phyloP scores from a whole-genome alignment of 2,888 invertebrate species.

The Drosophila limbata region DNA sequence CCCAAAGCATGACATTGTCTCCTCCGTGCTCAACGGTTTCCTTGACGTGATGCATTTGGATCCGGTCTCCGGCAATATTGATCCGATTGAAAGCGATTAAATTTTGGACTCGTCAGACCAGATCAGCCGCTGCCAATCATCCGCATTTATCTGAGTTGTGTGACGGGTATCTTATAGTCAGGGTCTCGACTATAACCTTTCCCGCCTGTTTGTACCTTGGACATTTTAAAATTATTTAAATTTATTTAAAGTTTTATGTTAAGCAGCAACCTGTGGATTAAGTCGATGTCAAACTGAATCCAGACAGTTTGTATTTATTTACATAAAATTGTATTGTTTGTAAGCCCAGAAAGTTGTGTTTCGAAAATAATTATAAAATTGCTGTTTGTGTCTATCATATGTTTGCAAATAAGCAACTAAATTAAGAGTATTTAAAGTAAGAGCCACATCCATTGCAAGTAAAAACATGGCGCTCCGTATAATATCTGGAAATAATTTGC shows the following conservation, averaged over 20 bases:
- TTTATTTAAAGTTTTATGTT: neutral
- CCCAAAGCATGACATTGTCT: too few relatives aligned
- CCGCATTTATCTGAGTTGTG: too few relatives aligned
- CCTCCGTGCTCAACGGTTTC: too few relatives aligned
- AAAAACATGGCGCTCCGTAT: constrained; percentile 47
- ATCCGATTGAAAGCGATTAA: too few relatives aligned
- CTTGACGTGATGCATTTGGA: too few relatives aligned
- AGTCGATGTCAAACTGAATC: neutral
- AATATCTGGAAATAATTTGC: neutral
- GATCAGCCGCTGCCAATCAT: too few relatives aligned
- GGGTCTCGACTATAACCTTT: too few relatives aligned
- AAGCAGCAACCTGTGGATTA: constrained; percentile 12
- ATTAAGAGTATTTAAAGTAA: neutral
- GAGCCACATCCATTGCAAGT: neutral
- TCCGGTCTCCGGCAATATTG: too few relatives aligned
- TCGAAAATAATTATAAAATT: constrained; percentile 12
- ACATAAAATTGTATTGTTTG: neutral
- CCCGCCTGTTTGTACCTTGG: neutral
- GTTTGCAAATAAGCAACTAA: neutral
- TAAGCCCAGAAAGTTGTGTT: constrained; percentile 8
- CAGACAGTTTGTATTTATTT: neutral
- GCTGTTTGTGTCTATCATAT: neutral
- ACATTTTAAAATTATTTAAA: neutral
- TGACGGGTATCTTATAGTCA: too few relatives aligned
- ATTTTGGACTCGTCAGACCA: too few relatives aligned